Evolutionary conservation across 2,113 vertebrate species (phyloP).

Genomic region (Rhea pennata): DNA sequence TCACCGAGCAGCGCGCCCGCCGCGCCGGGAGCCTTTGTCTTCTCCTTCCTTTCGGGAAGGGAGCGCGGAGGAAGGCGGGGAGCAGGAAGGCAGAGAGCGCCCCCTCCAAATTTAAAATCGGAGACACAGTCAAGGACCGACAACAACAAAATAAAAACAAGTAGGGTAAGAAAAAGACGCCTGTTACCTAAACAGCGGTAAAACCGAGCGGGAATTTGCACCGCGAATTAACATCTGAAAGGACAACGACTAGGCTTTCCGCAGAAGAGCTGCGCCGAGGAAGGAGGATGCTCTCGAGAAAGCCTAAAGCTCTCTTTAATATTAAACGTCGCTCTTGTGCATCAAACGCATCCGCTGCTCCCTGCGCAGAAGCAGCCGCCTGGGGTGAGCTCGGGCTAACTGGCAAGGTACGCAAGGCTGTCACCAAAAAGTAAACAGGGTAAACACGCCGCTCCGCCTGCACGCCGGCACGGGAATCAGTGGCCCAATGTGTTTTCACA

Average conservation of each 20-base stretch:
- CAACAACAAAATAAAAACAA: neutral
- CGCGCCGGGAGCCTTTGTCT: neutral
- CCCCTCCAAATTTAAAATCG: neutral
- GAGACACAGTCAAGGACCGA: neutral
- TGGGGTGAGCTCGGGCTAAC: conserved; percentile 33
- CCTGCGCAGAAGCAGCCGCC: neutral
- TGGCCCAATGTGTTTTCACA: neutral
- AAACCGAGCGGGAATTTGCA: neutral
- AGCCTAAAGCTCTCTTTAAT: neutral
- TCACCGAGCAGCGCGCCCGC: neutral
- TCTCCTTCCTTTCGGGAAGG: neutral
- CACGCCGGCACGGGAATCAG: neutral
- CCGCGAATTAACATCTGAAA: neutral
- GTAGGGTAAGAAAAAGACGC: accelerated
- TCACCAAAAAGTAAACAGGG: neutral
- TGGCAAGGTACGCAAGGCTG: neutral
- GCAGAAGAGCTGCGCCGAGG: neutral
- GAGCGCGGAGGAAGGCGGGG: neutral
- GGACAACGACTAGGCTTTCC: neutral
- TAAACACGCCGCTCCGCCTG: neutral
- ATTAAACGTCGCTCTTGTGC: neutral
- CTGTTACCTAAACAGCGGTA: neutral
- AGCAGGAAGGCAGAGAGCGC: neutral
- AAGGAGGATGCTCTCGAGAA: neutral
- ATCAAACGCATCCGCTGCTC: neutral